phyloP scores from a whole-genome alignment of 2,797 vertebrate species.

The Philypnodon macrostomus region DNA sequence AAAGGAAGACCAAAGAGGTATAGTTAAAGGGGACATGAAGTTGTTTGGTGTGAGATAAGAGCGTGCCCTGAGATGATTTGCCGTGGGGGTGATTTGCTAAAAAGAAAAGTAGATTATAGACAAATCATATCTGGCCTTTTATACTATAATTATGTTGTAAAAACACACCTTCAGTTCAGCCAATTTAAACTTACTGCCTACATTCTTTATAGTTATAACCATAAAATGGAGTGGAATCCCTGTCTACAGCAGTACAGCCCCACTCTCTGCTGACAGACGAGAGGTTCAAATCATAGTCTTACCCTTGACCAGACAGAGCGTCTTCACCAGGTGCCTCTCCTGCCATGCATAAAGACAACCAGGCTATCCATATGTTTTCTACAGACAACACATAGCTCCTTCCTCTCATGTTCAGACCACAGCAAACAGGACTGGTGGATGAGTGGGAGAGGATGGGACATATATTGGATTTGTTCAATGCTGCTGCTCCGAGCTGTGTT shows the following conservation, averaged over 20 bases:
- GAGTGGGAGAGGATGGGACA: conserved; percentile 70
- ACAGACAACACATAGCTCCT: conserved; percentile 35
- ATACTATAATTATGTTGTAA: no score
- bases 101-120: no score
- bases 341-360: conserved; percentile 36
- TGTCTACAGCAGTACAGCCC: conserved; percentile 1
- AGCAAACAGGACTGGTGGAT: conserved; percentile 53
- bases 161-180: no score
- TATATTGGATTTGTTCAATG: conserved; percentile 63
- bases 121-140: no score
- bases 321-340: conserved; percentile 23
- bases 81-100: no score
- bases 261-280: conserved; percentile 19
- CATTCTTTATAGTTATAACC: not conserved
- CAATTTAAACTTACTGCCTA: not conserved
- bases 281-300: conserved; percentile 19
- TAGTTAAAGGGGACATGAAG: no score
- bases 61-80: no score
- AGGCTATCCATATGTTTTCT: conserved; percentile 47
- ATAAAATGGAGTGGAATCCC: not conserved
- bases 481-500: conserved; percentile 46
- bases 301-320: conserved; percentile 36
- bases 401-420: conserved; percentile 57
- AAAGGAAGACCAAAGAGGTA: no score
- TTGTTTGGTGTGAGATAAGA: no score